A percentile compares a stretch with the other conserved stretches of the same genome.
These are phyloP conservation scores for Hyphantria cunea DNA, from an alignment of 1,140 invertebrate species.

Conservation along the genomic window DNA sequence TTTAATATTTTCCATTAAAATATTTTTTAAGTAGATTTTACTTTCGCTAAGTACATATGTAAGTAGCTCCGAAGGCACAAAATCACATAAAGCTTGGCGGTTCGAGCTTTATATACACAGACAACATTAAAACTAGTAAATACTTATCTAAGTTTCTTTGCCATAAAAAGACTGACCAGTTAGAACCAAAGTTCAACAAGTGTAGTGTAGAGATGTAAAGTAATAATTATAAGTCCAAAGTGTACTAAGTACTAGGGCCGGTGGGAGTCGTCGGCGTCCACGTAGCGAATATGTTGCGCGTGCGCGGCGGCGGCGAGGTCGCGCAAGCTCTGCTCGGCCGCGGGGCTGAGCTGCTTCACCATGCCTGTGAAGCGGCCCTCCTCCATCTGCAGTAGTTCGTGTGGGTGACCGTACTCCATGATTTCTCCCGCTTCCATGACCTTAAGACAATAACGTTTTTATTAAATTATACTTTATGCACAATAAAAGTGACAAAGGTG, in stretches of 20 bases:
- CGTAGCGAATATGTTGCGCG: slow-evolving; percentile 74
- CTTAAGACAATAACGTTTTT: slow-evolving; percentile 28
- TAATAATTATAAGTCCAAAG: background rate
- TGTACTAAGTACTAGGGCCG: slow-evolving; percentile 34
- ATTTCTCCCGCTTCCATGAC: slow-evolving; percentile 86
- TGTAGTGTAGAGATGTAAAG: too few relatives aligned
- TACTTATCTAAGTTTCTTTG: background rate
- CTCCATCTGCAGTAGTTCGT: slow-evolving; percentile 84
- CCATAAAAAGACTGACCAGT: background rate
- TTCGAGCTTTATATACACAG: background rate
- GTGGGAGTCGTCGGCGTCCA: slow-evolving; percentile 61
- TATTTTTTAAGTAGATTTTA: too few relatives aligned
- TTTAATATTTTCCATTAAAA: too few relatives aligned
- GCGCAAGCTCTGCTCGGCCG: slow-evolving; percentile 72
- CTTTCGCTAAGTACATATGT: too few relatives aligned
- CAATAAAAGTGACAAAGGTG: too few relatives aligned
- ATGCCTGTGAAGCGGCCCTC: slow-evolving; percentile 83
- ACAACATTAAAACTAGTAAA: background rate
- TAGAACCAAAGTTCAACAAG: background rate
- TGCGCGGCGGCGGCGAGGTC: slow-evolving; percentile 71
- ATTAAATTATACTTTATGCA: background rate
- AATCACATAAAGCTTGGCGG: too few relatives aligned
- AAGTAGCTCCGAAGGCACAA: background rate
- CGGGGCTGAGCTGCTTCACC: slow-evolving; percentile 72
- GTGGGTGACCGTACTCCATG: slow-evolving; percentile 88